Percentiles rank a stretch among this genome's conserved stretches.
Conservation (phyloP, 2,888 invertebrate species). For the Elysia crispata region DNA sequence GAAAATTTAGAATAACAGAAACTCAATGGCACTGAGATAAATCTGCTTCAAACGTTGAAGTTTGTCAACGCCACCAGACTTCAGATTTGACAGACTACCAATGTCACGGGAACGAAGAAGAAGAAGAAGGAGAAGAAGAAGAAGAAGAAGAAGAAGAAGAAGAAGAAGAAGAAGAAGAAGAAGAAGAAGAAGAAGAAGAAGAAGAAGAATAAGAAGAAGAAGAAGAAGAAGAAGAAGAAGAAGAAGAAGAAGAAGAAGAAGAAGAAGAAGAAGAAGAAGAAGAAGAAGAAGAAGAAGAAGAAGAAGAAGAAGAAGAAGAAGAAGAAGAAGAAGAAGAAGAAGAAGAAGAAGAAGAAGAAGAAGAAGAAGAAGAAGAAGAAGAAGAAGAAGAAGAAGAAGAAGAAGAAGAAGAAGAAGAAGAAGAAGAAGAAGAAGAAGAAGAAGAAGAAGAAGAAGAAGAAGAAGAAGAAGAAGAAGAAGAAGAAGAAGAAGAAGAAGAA, state of each 20-base stretch:
- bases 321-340: conserved; percentile 2
- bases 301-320: neutral
- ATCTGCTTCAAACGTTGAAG: neutral
- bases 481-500: too few relatives aligned
- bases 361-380: too few relatives aligned
- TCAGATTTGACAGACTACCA: too few relatives aligned
- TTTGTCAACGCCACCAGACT: too few relatives aligned
- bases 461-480: too few relatives aligned
- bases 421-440: too few relatives aligned
- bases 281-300: neutral
- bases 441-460: too few relatives aligned
- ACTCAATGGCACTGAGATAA: neutral
- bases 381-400: too few relatives aligned
- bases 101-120: too few relatives aligned
- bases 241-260: neutral
- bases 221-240: neutral
- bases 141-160: conserved; percentile 29
- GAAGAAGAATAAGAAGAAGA: too few relatives aligned
- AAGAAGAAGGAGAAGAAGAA: conserved; percentile 33
- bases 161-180: conserved; percentile 21
- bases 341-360: neutral
- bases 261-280: neutral
- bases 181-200: neutral
- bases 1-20: neutral
- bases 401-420: too few relatives aligned